A percentile compares a stretch with the other conserved stretches of the same genome.
phyloP scores from a whole-genome alignment of 2,797 vertebrate genomes.

The Rhadinocentrus ornatus region DNA sequence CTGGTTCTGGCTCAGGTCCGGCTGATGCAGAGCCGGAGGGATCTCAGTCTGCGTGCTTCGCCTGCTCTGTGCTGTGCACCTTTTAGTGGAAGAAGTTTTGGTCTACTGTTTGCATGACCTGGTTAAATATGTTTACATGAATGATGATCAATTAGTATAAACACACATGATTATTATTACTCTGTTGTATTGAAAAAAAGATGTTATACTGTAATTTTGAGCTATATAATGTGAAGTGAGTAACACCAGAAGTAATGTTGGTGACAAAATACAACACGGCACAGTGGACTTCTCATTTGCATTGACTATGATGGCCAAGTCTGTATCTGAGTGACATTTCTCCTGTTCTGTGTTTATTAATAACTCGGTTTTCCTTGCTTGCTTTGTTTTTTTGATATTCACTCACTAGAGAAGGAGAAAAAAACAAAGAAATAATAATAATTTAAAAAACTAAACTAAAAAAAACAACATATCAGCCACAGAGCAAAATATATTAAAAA shows the following conservation, averaged over 20 bases:
- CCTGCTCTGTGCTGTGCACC: constrained; percentile 81
- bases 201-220: constrained; percentile 81
- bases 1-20: constrained; percentile 28
- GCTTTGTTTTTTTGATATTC: constrained; percentile 20
- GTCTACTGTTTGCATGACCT: constrained; percentile 88
- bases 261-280: constrained; percentile 74
- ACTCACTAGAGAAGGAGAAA: constrained; percentile 8
- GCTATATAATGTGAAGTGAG: constrained; percentile 83
- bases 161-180: constrained; percentile 79
- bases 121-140: constrained; percentile 88
- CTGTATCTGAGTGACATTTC: constrained; percentile 57
- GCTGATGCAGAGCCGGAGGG: constrained; percentile 40
- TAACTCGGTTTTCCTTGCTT: constrained; percentile 27
- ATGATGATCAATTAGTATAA: constrained; percentile 81
- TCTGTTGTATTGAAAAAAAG: constrained; percentile 78
- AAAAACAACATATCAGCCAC: constrained; percentile 42
- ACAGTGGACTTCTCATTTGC: constrained; percentile 75
- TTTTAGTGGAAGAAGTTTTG: constrained; percentile 83
- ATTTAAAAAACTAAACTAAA: constrained; percentile 25
- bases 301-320: constrained; percentile 61
- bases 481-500: constrained; percentile 12
- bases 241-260: constrained; percentile 79
- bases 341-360: constrained; percentile 56
- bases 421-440: neutral
- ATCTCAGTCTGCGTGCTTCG: constrained; percentile 79